These are phyloP conservation scores for Palloptera scutellata DNA, from an alignment of 2,888 invertebrate genomes.

Conservation along the genomic window DNA sequence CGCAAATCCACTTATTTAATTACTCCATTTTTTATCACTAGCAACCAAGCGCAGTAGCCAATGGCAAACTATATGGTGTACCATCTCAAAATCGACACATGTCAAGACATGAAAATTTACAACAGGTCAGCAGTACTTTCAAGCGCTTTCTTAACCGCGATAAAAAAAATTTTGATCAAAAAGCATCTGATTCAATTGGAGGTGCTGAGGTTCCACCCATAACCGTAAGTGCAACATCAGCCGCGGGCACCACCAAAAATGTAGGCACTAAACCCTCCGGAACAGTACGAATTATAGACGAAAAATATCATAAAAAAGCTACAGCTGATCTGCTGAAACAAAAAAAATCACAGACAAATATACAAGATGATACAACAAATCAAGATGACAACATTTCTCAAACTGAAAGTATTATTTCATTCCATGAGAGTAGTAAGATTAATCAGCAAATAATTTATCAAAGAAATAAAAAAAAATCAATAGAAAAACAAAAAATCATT, in stretches of 20 bases:
- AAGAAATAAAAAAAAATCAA: neutral
- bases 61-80: too few relatives aligned
- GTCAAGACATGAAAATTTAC: too few relatives aligned
- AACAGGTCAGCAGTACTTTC: too few relatives aligned
- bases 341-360: conserved; percentile 9
- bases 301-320: conserved; percentile 4
- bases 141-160: too few relatives aligned
- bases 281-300: conserved; percentile 16
- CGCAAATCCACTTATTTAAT: too few relatives aligned
- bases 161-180: too few relatives aligned
- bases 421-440: conserved; percentile 4
- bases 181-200: too few relatives aligned
- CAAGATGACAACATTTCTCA: neutral
- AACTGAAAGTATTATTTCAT: neutral
- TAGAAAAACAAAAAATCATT: conserved; percentile 1
- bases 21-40: too few relatives aligned
- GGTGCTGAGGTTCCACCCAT: too few relatives aligned
- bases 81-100: too few relatives aligned
- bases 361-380: conserved; percentile 10
- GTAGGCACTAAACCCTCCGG: neutral
- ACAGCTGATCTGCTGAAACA: conserved; percentile 2
- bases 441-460: neutral
- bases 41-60: too few relatives aligned
- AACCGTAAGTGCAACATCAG: neutral
- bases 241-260: neutral